Percentiles rank a stretch among this genome's conserved stretches.
These are phyloP conservation scores for Nannoperca obscura DNA, from an alignment of 2,797 vertebrate species.

Conservation along the genomic window DNA sequence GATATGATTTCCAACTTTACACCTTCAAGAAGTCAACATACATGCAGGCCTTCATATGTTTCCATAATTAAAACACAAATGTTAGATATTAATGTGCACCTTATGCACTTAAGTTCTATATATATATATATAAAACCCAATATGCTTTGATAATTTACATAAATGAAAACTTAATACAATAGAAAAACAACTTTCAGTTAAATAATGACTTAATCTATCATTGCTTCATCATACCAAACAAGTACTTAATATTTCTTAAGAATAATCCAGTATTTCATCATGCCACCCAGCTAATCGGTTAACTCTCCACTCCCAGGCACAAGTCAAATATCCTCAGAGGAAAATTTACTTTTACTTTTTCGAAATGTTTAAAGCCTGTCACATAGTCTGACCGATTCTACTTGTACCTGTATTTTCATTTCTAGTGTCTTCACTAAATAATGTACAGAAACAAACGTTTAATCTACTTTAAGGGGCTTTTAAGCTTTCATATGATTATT, in stretches of 20 bases:
- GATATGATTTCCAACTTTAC: constrained; percentile 1
- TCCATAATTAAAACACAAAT: background rate
- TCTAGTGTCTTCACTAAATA: background rate
- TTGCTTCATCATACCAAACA: background rate
- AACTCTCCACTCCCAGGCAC: constrained; percentile 18
- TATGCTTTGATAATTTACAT: background rate
- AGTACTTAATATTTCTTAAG: background rate
- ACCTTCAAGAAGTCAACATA: background rate
- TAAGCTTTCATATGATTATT: background rate
- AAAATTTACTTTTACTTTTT: background rate
- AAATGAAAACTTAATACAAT: background rate
- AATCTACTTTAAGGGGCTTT: background rate
- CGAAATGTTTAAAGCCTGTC: constrained; percentile 11
- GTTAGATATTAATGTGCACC: background rate
- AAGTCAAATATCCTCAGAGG: constrained; percentile 10
- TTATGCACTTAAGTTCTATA: background rate
- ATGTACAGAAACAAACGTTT: background rate
- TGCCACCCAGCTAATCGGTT: constrained; percentile 17
- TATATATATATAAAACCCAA: background rate
- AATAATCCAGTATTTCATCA: background rate
- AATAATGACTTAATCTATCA: background rate
- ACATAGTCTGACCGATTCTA: background rate
- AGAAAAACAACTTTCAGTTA: background rate
- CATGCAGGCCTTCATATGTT: background rate
- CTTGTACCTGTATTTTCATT: background rate